Base-by-base conservation (phyloP, 2,888 invertebrate genomes). In the Rhagium mordax region DNA sequence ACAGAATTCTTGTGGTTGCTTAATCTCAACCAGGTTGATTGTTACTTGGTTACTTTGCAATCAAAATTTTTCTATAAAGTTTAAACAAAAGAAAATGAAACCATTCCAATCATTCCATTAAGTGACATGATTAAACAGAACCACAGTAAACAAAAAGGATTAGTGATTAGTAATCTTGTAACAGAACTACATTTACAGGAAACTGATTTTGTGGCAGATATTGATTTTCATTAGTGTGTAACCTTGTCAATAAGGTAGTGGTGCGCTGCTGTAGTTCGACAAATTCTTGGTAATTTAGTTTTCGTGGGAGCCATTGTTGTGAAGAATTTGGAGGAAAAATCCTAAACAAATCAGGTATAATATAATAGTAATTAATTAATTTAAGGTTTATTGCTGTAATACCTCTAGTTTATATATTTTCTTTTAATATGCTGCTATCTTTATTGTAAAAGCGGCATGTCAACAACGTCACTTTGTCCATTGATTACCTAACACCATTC, bases 401-500 rank as follows among this genome's bases (percentile, higher is more conserved):
- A 57, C 15, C 10, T 21, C 20, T 57, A 33, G 24, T 47, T 57
- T 3, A 57, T n/a, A n/a, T n/a, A 21, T 18, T 10, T 13, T 15
- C n/a, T 13, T 47, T 16, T 20, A 47, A 47, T 24, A 20, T 41
- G 41, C 41, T 57, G 67, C 67, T 57, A 47, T 67, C 57, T 57
- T 67, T 47, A 57, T 18, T 18, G 6, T 47, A 59, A 67, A 72
- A 61, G 41, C 61, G 61, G 69, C 74, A 74, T 76, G 77, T 78
- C 77, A 76, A 79, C 79, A 78, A 74, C 74, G 78, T 74, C 75
- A 70, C 62, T 74, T 73, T 70, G 64, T 75, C 76, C 75, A 80
- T 81, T 81, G 83, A 83, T 83, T 83, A 83, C 82, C 83, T 83
- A 83, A 83, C 77, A 82, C 79, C 75, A 69, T 77, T 74, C 70